Percentiles rank a stretch among this genome's conserved stretches.
phyloP scores from a whole-genome alignment of 1,140 invertebrate species.

The Megalonaias nervosa region DNA sequence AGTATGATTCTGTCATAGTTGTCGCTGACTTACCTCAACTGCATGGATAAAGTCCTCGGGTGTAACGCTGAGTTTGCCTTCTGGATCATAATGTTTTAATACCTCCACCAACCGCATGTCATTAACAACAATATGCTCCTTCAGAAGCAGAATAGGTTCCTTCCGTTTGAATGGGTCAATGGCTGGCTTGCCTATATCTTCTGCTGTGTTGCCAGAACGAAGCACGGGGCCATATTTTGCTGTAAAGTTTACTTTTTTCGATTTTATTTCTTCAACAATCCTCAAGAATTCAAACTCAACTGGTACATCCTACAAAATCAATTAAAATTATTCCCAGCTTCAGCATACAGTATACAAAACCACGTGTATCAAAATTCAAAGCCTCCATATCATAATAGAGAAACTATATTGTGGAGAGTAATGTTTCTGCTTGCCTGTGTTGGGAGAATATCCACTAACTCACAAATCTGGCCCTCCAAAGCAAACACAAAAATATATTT shows the following conservation, averaged over 20 bases:
- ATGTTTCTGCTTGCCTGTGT: background rate
- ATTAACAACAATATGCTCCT: slow-evolving; percentile 68
- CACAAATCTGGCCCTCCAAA: background rate
- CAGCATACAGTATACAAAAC: background rate
- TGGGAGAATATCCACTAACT: too few relatives aligned
- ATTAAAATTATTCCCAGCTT: background rate
- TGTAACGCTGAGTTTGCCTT: slow-evolving; percentile 52
- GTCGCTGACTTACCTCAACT: slow-evolving; percentile 53
- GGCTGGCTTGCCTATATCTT: slow-evolving; percentile 64
- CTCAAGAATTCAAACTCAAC: slow-evolving; percentile 69
- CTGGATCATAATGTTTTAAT: slow-evolving; percentile 61
- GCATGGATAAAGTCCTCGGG: slow-evolving; percentile 64
- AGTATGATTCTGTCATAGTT: background rate
- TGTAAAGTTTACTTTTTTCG: slow-evolving; percentile 59
- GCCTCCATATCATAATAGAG: background rate
- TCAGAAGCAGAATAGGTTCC: slow-evolving; percentile 62
- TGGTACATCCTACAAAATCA: slow-evolving; percentile 61
- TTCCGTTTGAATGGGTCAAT: slow-evolving; percentile 58
- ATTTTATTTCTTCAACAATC: slow-evolving; percentile 63
- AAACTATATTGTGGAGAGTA: too few relatives aligned
- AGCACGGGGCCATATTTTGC: slow-evolving; percentile 61
- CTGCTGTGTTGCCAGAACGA: slow-evolving; percentile 65
- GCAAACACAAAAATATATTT: background rate
- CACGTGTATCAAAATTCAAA: background rate
- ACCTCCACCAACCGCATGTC: slow-evolving; percentile 63